These are phyloP conservation scores for Metalampra italica DNA, from an alignment of 2,888 invertebrate species.

Conservation along the genomic window DNA sequence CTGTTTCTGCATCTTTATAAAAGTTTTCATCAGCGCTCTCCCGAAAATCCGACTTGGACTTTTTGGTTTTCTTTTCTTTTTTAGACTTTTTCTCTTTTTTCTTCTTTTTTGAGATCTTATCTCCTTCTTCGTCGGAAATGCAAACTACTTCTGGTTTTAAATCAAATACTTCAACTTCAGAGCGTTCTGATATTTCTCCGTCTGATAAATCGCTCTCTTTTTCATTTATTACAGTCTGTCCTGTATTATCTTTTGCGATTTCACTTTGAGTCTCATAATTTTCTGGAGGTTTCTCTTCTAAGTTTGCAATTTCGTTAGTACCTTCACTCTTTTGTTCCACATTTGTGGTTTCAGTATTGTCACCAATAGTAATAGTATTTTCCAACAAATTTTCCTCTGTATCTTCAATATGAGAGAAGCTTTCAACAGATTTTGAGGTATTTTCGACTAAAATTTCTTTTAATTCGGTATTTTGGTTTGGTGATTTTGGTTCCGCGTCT, in stretches of 20 bases:
- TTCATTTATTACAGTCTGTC: slow-evolving; percentile 13
- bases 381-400: neutral
- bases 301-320: neutral
- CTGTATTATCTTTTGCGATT: neutral
- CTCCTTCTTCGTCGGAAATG: slow-evolving; percentile 65
- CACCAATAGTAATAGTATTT: too few relatives aligned
- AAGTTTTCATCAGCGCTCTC: slow-evolving; percentile 50
- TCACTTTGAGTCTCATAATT: neutral
- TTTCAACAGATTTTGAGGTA: neutral
- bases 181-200: slow-evolving; percentile 52
- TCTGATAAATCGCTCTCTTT: slow-evolving; percentile 47
- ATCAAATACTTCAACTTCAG: slow-evolving; percentile 53
- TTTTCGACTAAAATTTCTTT: neutral
- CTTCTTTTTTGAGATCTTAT: slow-evolving; percentile 19
- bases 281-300: slow-evolving; percentile 2
- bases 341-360: neutral
- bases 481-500: slow-evolving; percentile 4
- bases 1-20: slow-evolving; percentile 31
- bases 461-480: neutral
- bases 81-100: slow-evolving; percentile 53
- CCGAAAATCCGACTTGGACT: slow-evolving; percentile 55
- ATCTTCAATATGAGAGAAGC: neutral
- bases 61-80: slow-evolving; percentile 62
- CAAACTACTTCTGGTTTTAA: slow-evolving; percentile 69
- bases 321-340: neutral